These are phyloP conservation scores for Erpetoichthys calabaricus DNA, from an alignment of 2,797 vertebrate species.

Conservation along the genomic window DNA sequence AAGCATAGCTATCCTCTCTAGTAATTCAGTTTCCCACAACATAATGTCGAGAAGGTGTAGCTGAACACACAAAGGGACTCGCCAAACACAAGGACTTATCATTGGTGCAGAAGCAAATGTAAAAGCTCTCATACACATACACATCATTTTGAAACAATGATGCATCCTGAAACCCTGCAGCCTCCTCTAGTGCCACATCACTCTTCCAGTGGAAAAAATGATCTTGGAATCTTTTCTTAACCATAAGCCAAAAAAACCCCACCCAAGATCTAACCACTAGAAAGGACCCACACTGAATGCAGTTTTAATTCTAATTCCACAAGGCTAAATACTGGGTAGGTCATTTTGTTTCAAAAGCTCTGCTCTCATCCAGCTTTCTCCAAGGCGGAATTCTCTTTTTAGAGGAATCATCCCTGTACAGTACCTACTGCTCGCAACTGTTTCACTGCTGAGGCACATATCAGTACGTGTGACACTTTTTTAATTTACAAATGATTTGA, in stretches of 20 bases:
- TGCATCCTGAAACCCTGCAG: conserved; percentile 53
- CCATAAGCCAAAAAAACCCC: conserved; percentile 39
- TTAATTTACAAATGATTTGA: no score
- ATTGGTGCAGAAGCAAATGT: conserved; percentile 30
- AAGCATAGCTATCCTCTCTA: no score
- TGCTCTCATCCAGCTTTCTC: no score
- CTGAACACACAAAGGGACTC: background rate
- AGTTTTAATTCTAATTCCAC: conserved; percentile 46
- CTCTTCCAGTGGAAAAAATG: conserved; percentile 44
- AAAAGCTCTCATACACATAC: conserved; percentile 9
- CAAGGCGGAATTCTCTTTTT: no score
- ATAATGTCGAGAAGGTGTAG: no score
- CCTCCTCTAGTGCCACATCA: conserved; percentile 54
- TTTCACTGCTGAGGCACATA: no score
- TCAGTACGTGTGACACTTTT: no score
- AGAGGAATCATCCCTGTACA: no score
- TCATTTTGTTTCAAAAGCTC: conserved; percentile 33
- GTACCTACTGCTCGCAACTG: no score
- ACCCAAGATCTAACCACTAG: conserved; percentile 51
- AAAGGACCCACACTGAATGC: conserved; percentile 51
- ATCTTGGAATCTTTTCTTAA: conserved; percentile 47
- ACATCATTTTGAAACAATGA: conserved; percentile 41
- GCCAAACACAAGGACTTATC: no score
- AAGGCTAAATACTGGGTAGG: conserved; percentile 35
- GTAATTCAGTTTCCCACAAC: no score